Percentiles rank a stretch among this genome's conserved stretches.
phyloP scores from a whole-genome alignment of 1,140 invertebrate genomes.

The Anadara kagoshimensis region DNA sequence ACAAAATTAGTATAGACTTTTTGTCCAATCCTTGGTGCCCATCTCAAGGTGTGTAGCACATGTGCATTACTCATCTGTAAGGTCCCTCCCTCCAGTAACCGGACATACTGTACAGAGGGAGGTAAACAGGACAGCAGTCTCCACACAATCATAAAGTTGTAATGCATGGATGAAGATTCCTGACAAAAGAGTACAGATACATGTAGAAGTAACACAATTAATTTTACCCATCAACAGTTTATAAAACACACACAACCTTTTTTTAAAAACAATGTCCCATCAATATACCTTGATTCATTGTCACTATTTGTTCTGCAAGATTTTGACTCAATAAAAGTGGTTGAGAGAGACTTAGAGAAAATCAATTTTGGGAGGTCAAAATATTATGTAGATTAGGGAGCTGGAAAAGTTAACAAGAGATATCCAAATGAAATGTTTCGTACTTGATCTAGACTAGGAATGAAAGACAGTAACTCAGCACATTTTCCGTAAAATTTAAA shows the following conservation, averaged over 20 bases:
- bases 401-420: no score
- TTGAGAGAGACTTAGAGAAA: no score
- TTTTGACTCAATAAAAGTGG: no score
- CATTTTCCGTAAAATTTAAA: no score
- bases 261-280: neutral
- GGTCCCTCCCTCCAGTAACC: conserved; percentile 79
- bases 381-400: no score
- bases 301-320: no score
- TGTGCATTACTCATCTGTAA: conserved; percentile 76
- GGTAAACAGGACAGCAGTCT: conserved; percentile 87
- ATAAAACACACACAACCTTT: no score
- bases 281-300: neutral
- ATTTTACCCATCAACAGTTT: conserved; percentile 10
- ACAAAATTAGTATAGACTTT: conserved; percentile 84
- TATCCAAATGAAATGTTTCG: no score
- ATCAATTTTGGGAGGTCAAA: no score
- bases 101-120: conserved; percentile 90
- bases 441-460: no score
- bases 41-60: conserved; percentile 83
- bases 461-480: no score
- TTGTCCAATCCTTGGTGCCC: conserved; percentile 83
- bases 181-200: conserved; percentile 47
- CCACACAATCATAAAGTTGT: conserved; percentile 92
- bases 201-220: neutral
- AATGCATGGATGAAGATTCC: conserved; percentile 89